Evolutionary conservation across 2,113 vertebrate genomes (phyloP).

Genomic region (Crotophaga sulcirostris): DNA sequence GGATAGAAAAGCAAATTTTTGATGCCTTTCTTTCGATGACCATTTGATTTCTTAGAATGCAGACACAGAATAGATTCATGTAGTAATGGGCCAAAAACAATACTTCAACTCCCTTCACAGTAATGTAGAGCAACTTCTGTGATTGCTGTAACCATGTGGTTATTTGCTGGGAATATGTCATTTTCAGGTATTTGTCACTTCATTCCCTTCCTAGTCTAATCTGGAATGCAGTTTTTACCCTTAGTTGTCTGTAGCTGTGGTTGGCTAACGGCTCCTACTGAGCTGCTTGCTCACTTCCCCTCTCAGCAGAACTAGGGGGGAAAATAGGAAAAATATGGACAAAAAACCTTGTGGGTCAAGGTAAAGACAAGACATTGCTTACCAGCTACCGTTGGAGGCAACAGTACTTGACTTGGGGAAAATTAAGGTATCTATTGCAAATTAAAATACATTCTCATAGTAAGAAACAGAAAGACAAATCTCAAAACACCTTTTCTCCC

Average conservation of each 20-base stretch:
- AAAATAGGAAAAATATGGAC: neutral
- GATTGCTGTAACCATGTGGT: neutral
- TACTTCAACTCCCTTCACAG: neutral
- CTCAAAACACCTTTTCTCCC: neutral
- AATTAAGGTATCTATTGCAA: neutral
- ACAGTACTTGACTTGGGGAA: neutral
- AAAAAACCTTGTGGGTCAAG: neutral
- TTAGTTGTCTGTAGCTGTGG: neutral
- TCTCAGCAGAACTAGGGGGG: neutral
- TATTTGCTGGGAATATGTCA: neutral
- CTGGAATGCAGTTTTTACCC: neutral
- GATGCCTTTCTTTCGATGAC: constrained; percentile 14
- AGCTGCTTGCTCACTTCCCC: neutral
- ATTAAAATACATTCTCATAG: neutral
- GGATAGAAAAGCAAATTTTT: neutral
- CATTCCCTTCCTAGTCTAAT: neutral
- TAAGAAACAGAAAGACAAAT: neutral
- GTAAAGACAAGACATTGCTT: neutral
- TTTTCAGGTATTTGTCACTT: neutral
- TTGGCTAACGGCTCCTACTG: neutral
- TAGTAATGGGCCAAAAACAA: neutral
- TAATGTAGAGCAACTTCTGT: neutral
- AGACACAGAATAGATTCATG: neutral
- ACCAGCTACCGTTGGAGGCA: neutral
- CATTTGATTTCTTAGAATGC: constrained; percentile 9